Evolutionary conservation across 2,113 vertebrate genomes (phyloP).

Genomic region (Sorex araneus): DNA sequence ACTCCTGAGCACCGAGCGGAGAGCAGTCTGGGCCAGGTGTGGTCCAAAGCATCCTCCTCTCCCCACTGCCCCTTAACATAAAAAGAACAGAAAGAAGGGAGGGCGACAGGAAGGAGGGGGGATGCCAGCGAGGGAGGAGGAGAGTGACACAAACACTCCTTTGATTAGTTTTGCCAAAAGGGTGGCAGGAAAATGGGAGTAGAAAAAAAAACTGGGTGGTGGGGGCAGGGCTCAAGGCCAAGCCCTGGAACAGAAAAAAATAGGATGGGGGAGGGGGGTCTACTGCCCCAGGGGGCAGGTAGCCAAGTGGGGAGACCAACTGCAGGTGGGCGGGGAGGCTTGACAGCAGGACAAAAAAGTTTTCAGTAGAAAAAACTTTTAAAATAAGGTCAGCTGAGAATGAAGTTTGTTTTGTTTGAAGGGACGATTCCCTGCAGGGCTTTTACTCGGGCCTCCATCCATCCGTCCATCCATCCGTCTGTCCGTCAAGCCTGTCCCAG

Average conservation of each 20-base stretch:
- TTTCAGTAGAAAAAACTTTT: constrained; percentile 26
- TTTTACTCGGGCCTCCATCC: not conserved
- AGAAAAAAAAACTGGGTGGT: not conserved
- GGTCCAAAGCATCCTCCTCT: too few relatives aligned
- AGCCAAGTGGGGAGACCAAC: not conserved
- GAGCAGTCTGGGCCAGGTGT: too few relatives aligned
- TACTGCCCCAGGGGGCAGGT: too few relatives aligned
- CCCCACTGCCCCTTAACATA: not conserved
- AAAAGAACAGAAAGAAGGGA: not conserved
- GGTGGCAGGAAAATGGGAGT: not conserved
- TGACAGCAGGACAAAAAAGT: not conserved
- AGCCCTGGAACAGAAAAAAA: not conserved
- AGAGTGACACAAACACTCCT: not conserved
- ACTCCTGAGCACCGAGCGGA: too few relatives aligned
- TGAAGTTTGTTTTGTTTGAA: not conserved
- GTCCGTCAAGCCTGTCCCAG: not conserved
- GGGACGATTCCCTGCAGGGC: not conserved
- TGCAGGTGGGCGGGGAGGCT: not conserved
- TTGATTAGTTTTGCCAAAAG: constrained; percentile 22
- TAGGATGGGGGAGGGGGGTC: not conserved
- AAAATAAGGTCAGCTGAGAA: not conserved
- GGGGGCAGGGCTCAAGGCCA: not conserved
- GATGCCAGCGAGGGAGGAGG: too few relatives aligned
- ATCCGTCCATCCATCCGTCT: too few relatives aligned
- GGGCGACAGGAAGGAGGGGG: not conserved